A percentile compares a stretch with the other conserved stretches of the same genome.
phyloP scores from a whole-genome alignment of 2,113 vertebrate genomes.

The Callopanchax toddi region DNA sequence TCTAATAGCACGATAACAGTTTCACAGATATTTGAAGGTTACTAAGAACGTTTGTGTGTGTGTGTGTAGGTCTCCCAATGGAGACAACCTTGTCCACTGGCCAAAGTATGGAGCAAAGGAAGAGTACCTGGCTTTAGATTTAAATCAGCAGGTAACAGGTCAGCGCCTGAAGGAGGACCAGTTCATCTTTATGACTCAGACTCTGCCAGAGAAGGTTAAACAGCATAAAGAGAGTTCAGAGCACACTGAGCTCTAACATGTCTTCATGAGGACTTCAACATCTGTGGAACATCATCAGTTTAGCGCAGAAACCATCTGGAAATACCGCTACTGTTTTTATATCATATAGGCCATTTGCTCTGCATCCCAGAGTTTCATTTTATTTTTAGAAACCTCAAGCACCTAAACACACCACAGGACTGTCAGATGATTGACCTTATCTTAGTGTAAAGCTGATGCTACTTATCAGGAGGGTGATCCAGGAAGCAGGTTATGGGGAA shows the following conservation, averaged over 20 bases:
- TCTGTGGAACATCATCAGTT: neutral
- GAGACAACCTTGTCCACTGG: conserved; percentile 69
- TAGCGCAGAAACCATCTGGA: neutral
- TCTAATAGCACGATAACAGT: neutral
- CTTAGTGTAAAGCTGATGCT: no score
- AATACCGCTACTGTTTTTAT: no score
- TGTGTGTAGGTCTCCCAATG: conserved; percentile 73
- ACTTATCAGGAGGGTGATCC: no score
- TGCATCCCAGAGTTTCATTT: no score
- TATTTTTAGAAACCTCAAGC: no score
- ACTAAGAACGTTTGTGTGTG: neutral
- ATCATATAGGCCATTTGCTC: no score
- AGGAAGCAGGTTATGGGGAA: no score
- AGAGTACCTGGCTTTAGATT: conserved; percentile 65
- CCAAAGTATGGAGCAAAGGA: conserved; percentile 68
- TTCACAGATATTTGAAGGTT: neutral
- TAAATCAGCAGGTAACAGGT: conserved; percentile 53
- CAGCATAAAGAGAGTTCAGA: conserved; percentile 34
- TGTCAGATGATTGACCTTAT: no score
- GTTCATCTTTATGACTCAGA: conserved; percentile 70
- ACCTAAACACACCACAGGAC: no score
- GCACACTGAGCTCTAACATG: conserved; percentile 57
- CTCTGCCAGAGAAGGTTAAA: conserved; percentile 58
- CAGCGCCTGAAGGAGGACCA: conserved; percentile 65
- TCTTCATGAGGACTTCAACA: neutral